Conservation (phyloP, 53 echinoderm and acorn worm species). For the Astropecten irregularis region DNA sequence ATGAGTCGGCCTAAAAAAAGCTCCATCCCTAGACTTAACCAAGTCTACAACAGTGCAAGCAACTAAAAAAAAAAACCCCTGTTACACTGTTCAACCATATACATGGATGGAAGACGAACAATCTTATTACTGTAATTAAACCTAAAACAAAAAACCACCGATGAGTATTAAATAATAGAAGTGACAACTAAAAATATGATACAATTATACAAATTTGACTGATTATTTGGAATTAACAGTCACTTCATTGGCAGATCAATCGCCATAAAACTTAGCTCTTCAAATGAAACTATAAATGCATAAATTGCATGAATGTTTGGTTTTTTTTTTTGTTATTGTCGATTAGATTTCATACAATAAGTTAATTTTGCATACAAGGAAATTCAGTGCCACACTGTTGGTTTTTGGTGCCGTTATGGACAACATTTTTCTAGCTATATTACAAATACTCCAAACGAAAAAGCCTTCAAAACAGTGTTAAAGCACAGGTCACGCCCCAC, state of each 20-base stretch:
- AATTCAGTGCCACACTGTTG: too few relatives aligned
- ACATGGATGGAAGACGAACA: background rate
- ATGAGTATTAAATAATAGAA: background rate
- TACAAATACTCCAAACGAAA: background rate
- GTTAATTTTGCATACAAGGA: constrained; percentile 30
- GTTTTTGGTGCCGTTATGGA: background rate
- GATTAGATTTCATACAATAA: constrained; percentile 1
- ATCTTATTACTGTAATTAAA: too few relatives aligned
- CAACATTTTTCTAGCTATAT: background rate
- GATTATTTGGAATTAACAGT: background rate
- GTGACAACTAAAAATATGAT: background rate
- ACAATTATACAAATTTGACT: background rate
- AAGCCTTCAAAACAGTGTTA: background rate
- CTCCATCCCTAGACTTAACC: too few relatives aligned
- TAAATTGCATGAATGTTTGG: constrained; percentile 5
- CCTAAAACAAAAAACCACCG: background rate
- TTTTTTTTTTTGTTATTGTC: background rate
- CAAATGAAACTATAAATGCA: background rate
- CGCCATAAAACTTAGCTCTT: constrained; percentile 58
- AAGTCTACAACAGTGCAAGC: too few relatives aligned
- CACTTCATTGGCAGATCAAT: constrained; percentile 4
- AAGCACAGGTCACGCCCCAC: background rate
- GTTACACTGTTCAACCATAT: background rate
- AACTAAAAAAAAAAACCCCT: background rate
- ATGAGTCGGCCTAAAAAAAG: too few relatives aligned